Base-by-base conservation (phyloP, 2,113 vertebrate species). In the Aegithalos caudatus region DNA sequence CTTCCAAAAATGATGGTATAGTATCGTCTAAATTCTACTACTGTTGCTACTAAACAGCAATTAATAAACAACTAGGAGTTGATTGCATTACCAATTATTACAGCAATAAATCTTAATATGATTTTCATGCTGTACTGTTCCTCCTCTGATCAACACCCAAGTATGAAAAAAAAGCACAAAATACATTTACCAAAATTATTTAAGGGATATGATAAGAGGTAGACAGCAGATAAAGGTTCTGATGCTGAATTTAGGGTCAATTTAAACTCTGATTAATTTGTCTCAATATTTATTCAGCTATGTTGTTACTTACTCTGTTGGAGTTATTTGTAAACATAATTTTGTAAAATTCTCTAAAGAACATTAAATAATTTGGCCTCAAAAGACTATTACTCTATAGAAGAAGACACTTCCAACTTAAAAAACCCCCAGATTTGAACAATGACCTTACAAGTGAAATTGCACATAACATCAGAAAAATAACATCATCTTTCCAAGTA, bases 341-440 rank as follows among this genome's bases (percentile, higher is more conserved):
- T 71, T 51, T 12, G 9, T 11, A 24, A 66, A 69, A 57, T 44
- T 64, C 15, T 60, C 16, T 45, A 9, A 67, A 56, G 3, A 82
- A 7, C 4, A 53, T 54, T 45, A 54, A 57, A 35, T 66, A 58
- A 56, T 83, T 83, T 85, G 37, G 12, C 20, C 48, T 9, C 4
- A 27, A 60, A 89, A 60, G 16, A 57, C 50, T 61, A 66, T 14
- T 6, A 38, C 4, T 35, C 16, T 58, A 38, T 9, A 76, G 22
- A 61, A 58, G 70, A 88, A 90, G 37, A 33, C 12, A 51, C 20
- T 78, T 91, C 23, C 7, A 56, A 42, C n/a, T 69, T 6, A 23
- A 72, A 88, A 85, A 56, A 0, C 0, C 0, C 7, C 21, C 3
- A 0, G 64, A 67, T 44, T 90, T 79, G 25, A 76, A 11, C 67